These are phyloP conservation scores for Poecilus cupreus DNA, from an alignment of 2,888 invertebrate genomes.

Conservation along the genomic window DNA sequence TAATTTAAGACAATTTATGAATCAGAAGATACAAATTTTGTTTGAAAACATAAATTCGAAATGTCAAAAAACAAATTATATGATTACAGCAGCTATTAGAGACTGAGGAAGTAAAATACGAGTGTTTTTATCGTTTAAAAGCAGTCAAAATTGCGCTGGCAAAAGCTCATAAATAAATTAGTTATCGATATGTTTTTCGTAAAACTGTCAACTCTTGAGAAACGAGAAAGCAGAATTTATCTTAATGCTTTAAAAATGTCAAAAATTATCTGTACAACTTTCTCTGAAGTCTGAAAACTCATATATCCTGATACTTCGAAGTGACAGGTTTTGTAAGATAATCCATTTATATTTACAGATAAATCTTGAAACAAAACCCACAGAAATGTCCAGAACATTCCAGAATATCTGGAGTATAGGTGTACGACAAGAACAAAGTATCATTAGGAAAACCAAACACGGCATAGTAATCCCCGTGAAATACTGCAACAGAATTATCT, in stretches of 20 bases:
- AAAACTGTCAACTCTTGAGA: conserved; percentile 2
- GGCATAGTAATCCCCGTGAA: neutral
- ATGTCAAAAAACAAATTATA: too few species aligned
- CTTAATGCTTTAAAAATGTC: conserved; percentile 14
- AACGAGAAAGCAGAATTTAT: neutral
- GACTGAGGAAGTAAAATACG: too few species aligned
- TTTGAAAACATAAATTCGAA: too few species aligned
- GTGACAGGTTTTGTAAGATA: neutral
- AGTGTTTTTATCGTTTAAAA: too few species aligned
- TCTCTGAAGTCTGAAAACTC: neutral
- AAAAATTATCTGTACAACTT: conserved; percentile 20
- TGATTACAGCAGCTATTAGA: too few species aligned
- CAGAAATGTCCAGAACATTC: neutral
- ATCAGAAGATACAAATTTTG: too few species aligned
- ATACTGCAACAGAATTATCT: neutral
- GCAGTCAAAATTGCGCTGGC: too few species aligned
- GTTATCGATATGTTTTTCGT: neutral
- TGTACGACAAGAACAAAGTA: too few species aligned
- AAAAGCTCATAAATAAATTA: too few species aligned
- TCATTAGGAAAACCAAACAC: neutral
- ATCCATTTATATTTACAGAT: conserved; percentile 1
- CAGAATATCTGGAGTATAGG: too few species aligned
- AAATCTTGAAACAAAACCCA: neutral
- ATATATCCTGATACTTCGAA: conserved; percentile 9
- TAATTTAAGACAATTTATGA: too few species aligned